These are phyloP conservation scores for Phaedon cochleariae DNA, from an alignment of 2,888 invertebrate species.

Conservation along the genomic window DNA sequence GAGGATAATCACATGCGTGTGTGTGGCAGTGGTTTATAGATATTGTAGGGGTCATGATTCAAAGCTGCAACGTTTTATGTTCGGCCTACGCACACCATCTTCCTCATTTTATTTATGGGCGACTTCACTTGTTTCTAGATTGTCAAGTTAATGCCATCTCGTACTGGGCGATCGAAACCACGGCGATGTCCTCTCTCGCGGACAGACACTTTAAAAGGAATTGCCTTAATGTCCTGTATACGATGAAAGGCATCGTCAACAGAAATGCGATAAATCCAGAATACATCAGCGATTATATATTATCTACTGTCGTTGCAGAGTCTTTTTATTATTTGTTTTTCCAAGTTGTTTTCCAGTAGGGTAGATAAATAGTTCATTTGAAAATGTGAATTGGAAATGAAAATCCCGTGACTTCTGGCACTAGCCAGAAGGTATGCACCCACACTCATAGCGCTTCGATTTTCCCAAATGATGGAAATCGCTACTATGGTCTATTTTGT, in stretches of 20 bases:
- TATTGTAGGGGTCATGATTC: conserved; percentile 60
- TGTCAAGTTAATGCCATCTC: conserved; percentile 48
- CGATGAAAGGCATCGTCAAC: not conserved
- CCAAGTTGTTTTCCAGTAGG: no score
- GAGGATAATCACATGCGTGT: conserved; percentile 41
- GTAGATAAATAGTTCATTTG: no score
- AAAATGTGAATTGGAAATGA: no score
- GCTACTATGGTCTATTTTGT: no score
- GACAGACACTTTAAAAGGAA: not conserved
- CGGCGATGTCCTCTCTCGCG: not conserved
- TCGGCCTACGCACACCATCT: conserved; percentile 62
- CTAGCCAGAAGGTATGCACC: no score
- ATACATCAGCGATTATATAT: not conserved
- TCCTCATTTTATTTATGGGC: conserved; percentile 59
- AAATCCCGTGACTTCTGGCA: no score
- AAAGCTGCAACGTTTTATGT: conserved; percentile 60
- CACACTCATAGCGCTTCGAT: no score
- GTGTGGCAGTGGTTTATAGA: conserved; percentile 62
- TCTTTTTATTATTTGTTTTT: no score
- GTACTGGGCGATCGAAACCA: not conserved
- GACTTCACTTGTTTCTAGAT: conserved; percentile 59
- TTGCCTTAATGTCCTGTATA: not conserved
- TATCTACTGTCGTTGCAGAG: no score
- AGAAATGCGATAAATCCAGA: not conserved
- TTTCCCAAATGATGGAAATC: no score